Evolutionary conservation across 2,888 invertebrate genomes (phyloP).

Genomic region (Dromius quadrimaculatus): DNA sequence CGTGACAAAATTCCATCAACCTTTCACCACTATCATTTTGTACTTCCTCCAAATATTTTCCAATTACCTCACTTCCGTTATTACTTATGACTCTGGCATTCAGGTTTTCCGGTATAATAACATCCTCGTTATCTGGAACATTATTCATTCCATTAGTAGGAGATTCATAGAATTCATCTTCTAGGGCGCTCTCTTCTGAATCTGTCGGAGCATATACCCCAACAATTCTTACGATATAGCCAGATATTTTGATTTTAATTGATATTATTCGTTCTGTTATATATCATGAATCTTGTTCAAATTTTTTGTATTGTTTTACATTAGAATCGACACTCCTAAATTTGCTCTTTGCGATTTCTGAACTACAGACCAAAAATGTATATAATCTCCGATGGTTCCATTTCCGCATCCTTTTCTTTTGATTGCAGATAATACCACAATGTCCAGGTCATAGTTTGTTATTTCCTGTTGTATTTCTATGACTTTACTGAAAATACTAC

Average conservation of each 20-base stretch:
- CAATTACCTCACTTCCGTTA: neutral
- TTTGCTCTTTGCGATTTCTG: neutral
- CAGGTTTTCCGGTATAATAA: neutral
- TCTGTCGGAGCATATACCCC: neutral
- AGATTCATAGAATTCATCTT: neutral
- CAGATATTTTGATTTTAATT: neutral
- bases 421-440: neutral
- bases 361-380: neutral
- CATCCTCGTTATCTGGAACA: neutral
- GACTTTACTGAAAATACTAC: too few relatives aligned
- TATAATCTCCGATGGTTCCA: neutral
- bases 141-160: neutral
- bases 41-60: neutral
- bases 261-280: neutral
- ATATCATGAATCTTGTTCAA: too few relatives aligned
- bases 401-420: neutral
- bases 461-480: too few relatives aligned
- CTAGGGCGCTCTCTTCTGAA: neutral
- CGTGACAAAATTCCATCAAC: neutral
- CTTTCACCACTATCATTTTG: neutral
- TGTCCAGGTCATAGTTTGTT: too few relatives aligned
- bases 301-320: too few relatives aligned
- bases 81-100: neutral
- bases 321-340: neutral
- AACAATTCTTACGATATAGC: neutral